Evolutionary conservation across 1,140 invertebrate genomes (phyloP), one percentile per base, ranked within the genome.

Genomic region (Rhagoletis pomonella): DNA sequence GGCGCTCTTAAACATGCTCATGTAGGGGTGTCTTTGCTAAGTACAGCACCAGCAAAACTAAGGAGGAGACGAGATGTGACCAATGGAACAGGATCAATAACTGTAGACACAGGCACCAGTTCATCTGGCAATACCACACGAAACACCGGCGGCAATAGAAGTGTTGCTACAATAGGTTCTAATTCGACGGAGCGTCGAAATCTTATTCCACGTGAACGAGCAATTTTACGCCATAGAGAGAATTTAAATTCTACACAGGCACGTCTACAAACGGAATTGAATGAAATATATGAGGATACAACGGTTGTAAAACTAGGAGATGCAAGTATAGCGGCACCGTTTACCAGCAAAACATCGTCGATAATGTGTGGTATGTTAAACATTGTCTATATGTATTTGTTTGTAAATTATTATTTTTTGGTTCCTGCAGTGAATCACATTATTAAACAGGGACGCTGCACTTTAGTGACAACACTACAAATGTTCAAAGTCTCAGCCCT

Each of bases 401-500:
- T 12, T 73, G 1, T 47, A 0, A 62, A 62, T 4, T 85, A 29
- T 84, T 88, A 29, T 44, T 65, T 5, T 47, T 86, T 81, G 14
- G 19, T 10, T 14, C 3, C 67, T 95, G 87, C 94, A 99, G 98
- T 99, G 91, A 99, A 98, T 91, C 98, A 99, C 93, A 97, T 99
- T 42, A 99, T 99, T 89, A 99, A 99, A 92, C 99, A 99, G 95
- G 99, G 99, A 5, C 95, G 99, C 59, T 99, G 99, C 93, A 99
- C 99, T 0, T 94, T 99, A 62, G 99, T 99, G 0, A 99, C 99
- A 1, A 99, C 99, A 0, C 94, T 99, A 64, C 99, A 99, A 94
- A 99, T 99, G 99, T 99, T 99, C 93, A 99, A 99, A 95, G 99
- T 99, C 89, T 94, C 99, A 60, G 99, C 99, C 0, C 93, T 99